phyloP scores from a whole-genome alignment of 2,888 invertebrate species.

The Calephelis perditalis region DNA sequence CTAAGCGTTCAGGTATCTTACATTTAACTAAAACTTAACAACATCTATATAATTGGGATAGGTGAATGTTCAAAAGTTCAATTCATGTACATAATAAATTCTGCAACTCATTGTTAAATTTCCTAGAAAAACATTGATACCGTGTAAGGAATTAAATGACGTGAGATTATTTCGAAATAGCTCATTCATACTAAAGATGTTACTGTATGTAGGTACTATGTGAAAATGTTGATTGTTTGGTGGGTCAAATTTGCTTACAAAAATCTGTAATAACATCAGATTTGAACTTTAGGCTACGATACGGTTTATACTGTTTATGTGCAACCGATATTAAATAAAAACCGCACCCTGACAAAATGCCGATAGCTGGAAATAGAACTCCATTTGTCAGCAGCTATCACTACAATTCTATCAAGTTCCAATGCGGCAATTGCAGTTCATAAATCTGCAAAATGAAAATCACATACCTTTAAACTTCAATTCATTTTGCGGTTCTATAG shows the following conservation, averaged over 20 bases:
- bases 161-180: too few species aligned
- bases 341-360: constrained; percentile 73
- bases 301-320: constrained; percentile 1
- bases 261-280: neutral
- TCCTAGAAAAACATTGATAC: too few species aligned
- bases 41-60: too few species aligned
- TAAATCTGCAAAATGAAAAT: constrained; percentile 37
- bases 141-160: too few species aligned
- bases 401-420: constrained; percentile 59
- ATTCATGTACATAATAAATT: too few species aligned
- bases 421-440: constrained; percentile 47
- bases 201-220: constrained; percentile 3
- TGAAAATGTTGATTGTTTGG: constrained; percentile 1
- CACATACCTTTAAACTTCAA: constrained; percentile 93
- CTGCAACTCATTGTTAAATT: too few species aligned
- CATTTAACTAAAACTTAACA: too few species aligned
- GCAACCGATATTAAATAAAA: constrained; percentile 35
- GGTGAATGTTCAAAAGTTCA: too few species aligned
- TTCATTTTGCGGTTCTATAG: constrained; percentile 92
- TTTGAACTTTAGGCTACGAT: neutral
- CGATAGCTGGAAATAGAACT: constrained; percentile 77
- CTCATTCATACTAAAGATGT: neutral
- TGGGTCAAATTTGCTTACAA: neutral
- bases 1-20: too few species aligned
- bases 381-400: constrained; percentile 74